Percentiles rank a stretch among this genome's conserved stretches.
Evolutionary conservation across 2,888 invertebrate genomes (phyloP).

Genomic region (Sesamia inferens): DNA sequence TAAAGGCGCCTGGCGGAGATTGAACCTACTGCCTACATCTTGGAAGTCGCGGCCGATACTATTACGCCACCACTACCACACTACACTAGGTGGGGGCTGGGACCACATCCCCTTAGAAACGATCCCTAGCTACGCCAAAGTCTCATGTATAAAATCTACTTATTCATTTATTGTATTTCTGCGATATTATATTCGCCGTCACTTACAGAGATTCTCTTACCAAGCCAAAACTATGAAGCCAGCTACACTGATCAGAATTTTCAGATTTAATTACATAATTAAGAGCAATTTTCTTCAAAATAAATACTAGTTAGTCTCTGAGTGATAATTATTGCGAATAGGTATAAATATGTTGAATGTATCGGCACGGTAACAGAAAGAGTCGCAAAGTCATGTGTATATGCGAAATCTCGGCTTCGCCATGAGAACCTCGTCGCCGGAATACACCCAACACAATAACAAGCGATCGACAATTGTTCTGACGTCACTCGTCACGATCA

Average conservation of each 20-base stretch:
- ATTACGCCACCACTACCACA: no score
- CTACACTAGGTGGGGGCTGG: no score
- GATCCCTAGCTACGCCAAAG: no score
- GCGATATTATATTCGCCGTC: background rate
- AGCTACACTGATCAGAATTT: background rate
- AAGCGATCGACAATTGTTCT: conserved; percentile 81
- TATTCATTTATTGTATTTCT: background rate
- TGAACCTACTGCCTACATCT: no score
- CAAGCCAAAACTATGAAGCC: background rate
- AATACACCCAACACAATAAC: conserved; percentile 69
- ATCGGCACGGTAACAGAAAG: conserved; percentile 57
- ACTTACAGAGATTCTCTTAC: no score
- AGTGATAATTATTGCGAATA: conserved; percentile 50
- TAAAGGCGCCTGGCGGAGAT: no score
- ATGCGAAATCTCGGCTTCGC: conserved; percentile 75
- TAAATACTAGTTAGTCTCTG: conserved; percentile 16
- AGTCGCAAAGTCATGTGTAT: conserved; percentile 76
- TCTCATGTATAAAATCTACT: no score
- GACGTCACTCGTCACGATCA: conserved; percentile 83
- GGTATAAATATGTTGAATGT: conserved; percentile 56
- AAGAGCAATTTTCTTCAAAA: conserved; percentile 1
- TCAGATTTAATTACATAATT: background rate
- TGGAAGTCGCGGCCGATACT: no score
- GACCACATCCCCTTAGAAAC: no score
- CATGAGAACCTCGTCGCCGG: conserved; percentile 76